These are phyloP conservation scores for Tetranychus truncatus DNA, from an alignment of 2,888 invertebrate genomes.

Conservation along the genomic window DNA sequence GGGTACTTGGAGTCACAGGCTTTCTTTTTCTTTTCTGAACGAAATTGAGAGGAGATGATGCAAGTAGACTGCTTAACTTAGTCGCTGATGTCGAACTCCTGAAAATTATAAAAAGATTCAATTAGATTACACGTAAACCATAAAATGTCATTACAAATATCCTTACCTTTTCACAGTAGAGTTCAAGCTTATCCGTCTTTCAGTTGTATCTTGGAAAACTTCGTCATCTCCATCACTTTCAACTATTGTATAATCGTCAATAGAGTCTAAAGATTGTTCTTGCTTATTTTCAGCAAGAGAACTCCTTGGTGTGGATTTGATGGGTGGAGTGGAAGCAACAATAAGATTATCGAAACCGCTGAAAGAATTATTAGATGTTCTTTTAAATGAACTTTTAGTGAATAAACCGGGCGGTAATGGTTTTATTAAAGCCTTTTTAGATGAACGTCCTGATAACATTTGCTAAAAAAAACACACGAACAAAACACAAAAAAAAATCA, in stretches of 20 bases:
- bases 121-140: neutral
- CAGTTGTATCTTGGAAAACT: neutral
- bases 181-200: neutral
- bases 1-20: neutral
- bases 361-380: too few species aligned
- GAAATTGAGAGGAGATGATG: neutral
- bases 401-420: too few species aligned
- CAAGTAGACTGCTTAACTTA: neutral
- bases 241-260: neutral
- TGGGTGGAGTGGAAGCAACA: too few species aligned
- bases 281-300: neutral
- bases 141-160: neutral
- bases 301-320: too few species aligned
- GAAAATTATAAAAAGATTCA: neutral
- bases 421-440: too few species aligned
- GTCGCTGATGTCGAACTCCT: neutral
- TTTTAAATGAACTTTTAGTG: too few species aligned
- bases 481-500: too few species aligned
- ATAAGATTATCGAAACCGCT: too few species aligned
- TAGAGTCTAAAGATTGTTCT: neutral
- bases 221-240: neutral
- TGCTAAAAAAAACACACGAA: too few species aligned
- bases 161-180: neutral
- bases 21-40: neutral
- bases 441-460: too few species aligned